Percentiles rank a stretch among this genome's conserved stretches.
These are phyloP conservation scores for Enteromius treurensis DNA, from an alignment of 2,797 vertebrate genomes.

Conservation along the genomic window DNA sequence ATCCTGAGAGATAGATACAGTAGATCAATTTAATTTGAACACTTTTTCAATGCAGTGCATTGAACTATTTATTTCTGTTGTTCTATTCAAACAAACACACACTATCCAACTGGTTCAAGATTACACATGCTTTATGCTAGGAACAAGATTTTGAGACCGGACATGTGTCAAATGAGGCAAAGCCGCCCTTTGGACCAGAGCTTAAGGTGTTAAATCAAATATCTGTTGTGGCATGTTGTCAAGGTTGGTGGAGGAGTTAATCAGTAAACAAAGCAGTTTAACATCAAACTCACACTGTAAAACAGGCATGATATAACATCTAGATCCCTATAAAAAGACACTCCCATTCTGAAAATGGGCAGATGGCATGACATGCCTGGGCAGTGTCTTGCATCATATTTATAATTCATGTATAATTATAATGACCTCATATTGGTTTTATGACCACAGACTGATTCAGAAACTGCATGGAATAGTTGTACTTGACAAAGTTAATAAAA, in stretches of 20 bases:
- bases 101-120: neutral
- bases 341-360: neutral
- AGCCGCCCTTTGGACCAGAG: conserved; percentile 16
- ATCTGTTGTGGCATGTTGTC: neutral
- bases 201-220: conserved; percentile 12
- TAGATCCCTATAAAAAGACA: neutral
- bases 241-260: conserved; percentile 8
- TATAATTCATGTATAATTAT: neutral
- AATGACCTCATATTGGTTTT: neutral
- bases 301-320: neutral
- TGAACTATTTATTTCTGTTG: neutral
- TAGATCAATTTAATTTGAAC: neutral
- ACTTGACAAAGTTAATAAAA: neutral
- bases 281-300: neutral
- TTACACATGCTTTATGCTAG: neutral
- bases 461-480: neutral
- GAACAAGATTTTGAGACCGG: neutral
- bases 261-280: conserved; percentile 1
- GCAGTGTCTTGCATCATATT: neutral
- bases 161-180: neutral
- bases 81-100: neutral
- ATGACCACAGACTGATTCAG: conserved; percentile 3
- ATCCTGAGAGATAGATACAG: no score
- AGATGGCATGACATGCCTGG: neutral
- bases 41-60: neutral